Evolutionary conservation across 1,140 invertebrate species (phyloP), one percentile per base, ranked within the genome.

Genomic region (Oedothorax gibbosus): DNA sequence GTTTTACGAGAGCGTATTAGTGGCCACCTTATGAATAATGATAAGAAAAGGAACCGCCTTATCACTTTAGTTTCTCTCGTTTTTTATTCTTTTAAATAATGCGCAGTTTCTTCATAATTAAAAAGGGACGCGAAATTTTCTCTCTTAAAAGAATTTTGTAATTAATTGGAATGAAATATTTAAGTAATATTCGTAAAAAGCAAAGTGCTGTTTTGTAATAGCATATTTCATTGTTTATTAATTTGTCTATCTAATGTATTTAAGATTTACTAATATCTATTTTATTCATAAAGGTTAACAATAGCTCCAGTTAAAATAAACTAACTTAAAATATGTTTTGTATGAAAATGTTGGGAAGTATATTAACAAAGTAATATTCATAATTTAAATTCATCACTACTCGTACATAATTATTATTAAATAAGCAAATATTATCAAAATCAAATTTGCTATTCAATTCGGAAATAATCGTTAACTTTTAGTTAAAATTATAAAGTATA

Each of bases 1-100:
- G 81, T 84, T 84, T 84, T 73, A 84, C 68, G 81, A 75, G 71
- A 68, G 62, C 71, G 72, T 75, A 84, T 84, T 84, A 84, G 81
- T 20, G 72, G 54, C 50, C 60, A 21, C 20, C 57, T 75, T 49
- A 84, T 84, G 81, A 84, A 84, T 84, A 84, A 84, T 84, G 81
- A 84, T 75, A 66, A 82, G 81, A 68, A 84, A 56, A 76, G 53
- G 57, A 73, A 76, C 49, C 20, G 51, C 68, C 57, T 75, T 73
- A 2, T 12, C 51, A n/a, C 20, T 51, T 57, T 2, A 12, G 49
- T 81, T 81, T 81, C 18, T 71, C 51, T 57, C 20, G 50, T 56
- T 51, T 35, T 75, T 75, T 21, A 7, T 75, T 75, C 21, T 75
- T 57, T 75, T 60, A 7, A 75, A 15, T 57, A 57, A 57, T 35